Conservation (phyloP, 2,888 invertebrate species). For the Harmothoe impar region DNA sequence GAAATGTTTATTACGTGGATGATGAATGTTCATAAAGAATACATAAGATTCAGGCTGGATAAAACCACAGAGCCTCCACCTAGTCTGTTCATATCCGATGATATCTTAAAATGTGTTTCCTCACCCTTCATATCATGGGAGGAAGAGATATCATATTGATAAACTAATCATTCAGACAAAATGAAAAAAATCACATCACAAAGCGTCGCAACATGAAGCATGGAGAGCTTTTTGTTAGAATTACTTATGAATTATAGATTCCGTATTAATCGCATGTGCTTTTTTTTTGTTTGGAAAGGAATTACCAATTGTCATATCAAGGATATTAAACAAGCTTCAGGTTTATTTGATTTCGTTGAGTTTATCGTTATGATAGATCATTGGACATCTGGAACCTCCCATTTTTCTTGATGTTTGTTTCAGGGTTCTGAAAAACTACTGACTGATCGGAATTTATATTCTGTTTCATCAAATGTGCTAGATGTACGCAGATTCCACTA, state of each 20-base stretch:
- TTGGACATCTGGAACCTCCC: too few species aligned
- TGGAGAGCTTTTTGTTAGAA: neutral
- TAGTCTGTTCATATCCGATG: neutral
- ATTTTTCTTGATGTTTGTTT: too few species aligned
- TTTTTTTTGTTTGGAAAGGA: neutral
- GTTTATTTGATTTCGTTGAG: too few species aligned
- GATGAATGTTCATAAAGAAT: neutral
- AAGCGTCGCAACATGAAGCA: neutral
- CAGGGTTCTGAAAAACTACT: too few species aligned
- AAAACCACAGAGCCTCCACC: neutral
- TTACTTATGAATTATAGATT: constrained; percentile 52
- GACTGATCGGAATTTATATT: too few species aligned
- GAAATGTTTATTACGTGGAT: neutral
- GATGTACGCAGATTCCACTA: too few species aligned
- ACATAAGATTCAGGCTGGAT: neutral
- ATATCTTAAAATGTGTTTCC: constrained; percentile 40
- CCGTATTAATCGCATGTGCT: neutral
- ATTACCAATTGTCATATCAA: neutral
- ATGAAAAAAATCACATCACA: neutral
- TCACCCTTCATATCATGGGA: neutral
- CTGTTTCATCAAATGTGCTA: too few species aligned
- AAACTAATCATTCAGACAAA: neutral
- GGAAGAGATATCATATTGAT: constrained; percentile 28
- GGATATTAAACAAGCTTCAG: too few species aligned
- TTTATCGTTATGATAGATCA: too few species aligned